Base-by-base conservation (phyloP, 2,888 invertebrate genomes). In the Branchellion lobata region DNA sequence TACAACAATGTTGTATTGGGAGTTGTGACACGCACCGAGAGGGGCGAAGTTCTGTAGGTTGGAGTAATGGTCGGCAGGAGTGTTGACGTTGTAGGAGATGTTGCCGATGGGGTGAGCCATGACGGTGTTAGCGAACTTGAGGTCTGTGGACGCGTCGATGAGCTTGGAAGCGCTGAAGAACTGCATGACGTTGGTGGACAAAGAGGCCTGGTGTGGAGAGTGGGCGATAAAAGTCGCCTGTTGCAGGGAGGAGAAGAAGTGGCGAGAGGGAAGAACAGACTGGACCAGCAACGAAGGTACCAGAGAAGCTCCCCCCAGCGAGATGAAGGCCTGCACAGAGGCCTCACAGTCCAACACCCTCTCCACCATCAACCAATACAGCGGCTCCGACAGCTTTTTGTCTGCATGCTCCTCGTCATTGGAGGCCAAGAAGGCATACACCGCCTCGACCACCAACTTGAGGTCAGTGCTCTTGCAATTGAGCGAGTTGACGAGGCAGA, bases 31-130 rank as follows among this genome's bases (percentile, higher is more conserved):
- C 53, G 61, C 86, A 90, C 93, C 94, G 51, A 94, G 90, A 0
- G 95, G 95, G 1, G 95, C 95, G 86, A 95, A 95, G 87, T 96
- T 96, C 74, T 94, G 90, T 27, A 95, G 88, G 1, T 93, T 93
- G 84, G 93, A 92, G n/a, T 69, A 33, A 3, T 31, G 27, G 1
- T 33, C 33, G 21, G 47, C 40, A 21, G 27, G 31, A 36, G 33
- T 57, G n/a, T 57, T 8, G 85, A 89, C 95, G 86, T 95, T 95
- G 87, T 96, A 96, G 74, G 94, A 90, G 29, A 95, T 88, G 1
- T 93, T 93, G 84, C 93, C 92, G n/a, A 33, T 69, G 34, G 69
- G 33, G 1, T 33, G 34, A 33, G 18, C 31, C 61, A 57, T n/a
- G 33, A 57, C 31, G 14, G 33, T 34, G 40, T 73, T 73, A 11